Percentiles rank a stretch among this genome's conserved stretches.
phyloP scores from a whole-genome alignment of 53 echinoderm and acorn worm genomes.

The Hippasteria phrygiana region DNA sequence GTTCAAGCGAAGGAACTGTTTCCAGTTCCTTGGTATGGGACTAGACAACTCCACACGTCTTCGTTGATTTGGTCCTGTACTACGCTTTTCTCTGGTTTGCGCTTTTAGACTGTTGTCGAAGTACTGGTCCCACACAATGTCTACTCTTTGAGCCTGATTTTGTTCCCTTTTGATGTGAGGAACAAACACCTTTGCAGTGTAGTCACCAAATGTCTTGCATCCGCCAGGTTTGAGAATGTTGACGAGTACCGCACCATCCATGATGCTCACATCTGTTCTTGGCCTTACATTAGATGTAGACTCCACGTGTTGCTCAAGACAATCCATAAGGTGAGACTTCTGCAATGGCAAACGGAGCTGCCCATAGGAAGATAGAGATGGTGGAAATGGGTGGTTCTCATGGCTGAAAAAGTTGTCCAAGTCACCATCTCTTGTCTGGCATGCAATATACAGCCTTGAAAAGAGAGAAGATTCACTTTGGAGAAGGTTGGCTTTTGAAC shows the following conservation, averaged over 20 bases:
- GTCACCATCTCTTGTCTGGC: slow-evolving; percentile 66
- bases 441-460: slow-evolving; percentile 64
- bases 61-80: slow-evolving; percentile 64
- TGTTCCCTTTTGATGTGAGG: slow-evolving; percentile 53
- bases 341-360: too few relatives aligned
- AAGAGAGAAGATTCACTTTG: slow-evolving; percentile 58
- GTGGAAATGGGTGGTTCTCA: slow-evolving; percentile 71
- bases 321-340: slow-evolving; percentile 57
- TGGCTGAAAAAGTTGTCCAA: slow-evolving; percentile 70
- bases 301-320: slow-evolving; percentile 49
- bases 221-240: slow-evolving; percentile 43
- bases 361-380: slow-evolving; percentile 55
- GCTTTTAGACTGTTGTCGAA: slow-evolving; percentile 48
- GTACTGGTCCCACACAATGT: slow-evolving; percentile 70
- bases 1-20: slow-evolving; percentile 66
- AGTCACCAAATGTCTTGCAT: slow-evolving; percentile 56
- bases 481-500: background rate
- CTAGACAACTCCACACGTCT: slow-evolving; percentile 52
- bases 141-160: slow-evolving; percentile 20
- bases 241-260: slow-evolving; percentile 63
- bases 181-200: slow-evolving; percentile 51
- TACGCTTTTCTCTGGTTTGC: slow-evolving; percentile 57
- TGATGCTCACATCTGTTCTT: background rate
- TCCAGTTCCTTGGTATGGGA: slow-evolving; percentile 65
- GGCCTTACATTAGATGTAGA: background rate